A percentile compares a stretch with the other conserved stretches of the same genome.
Evolutionary conservation across 2,888 invertebrate species (phyloP).

Genomic region (Chrysodeixis includens): DNA sequence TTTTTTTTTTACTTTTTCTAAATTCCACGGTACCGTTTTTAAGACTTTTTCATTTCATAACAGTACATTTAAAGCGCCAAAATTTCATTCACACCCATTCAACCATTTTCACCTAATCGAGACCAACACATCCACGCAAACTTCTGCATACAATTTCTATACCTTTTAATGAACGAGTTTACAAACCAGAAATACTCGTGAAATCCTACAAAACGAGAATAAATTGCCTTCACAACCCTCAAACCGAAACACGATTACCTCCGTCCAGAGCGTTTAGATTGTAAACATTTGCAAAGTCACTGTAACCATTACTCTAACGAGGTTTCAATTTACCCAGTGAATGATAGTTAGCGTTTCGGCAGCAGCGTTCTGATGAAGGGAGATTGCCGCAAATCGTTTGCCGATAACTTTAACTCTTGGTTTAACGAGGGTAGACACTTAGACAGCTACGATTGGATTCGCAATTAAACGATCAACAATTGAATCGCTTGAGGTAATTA

Average conservation of each 20-base stretch:
- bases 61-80: too few relatives aligned
- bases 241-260: constrained; percentile 1
- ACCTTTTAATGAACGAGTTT: too few relatives aligned
- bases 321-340: constrained; percentile 43
- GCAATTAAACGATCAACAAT: constrained; percentile 13
- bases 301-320: constrained; percentile 50
- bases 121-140: too few relatives aligned
- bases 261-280: background rate
- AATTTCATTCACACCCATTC: too few relatives aligned
- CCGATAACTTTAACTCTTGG: constrained; percentile 35
- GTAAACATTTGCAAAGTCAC: constrained; percentile 46
- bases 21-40: too few relatives aligned
- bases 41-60: too few relatives aligned
- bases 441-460: constrained; percentile 22
- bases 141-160: too few relatives aligned
- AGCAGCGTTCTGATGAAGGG: constrained; percentile 25
- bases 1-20: too few relatives aligned
- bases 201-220: background rate
- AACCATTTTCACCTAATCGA: too few relatives aligned
- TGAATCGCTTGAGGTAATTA: constrained; percentile 1
- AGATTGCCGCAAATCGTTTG: constrained; percentile 45
- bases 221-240: background rate
- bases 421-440: constrained; percentile 21
- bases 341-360: constrained; percentile 32
- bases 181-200: too few relatives aligned